phyloP scores from a whole-genome alignment of 2,113 vertebrate genomes.

The Tychaedon coryphoeus region DNA sequence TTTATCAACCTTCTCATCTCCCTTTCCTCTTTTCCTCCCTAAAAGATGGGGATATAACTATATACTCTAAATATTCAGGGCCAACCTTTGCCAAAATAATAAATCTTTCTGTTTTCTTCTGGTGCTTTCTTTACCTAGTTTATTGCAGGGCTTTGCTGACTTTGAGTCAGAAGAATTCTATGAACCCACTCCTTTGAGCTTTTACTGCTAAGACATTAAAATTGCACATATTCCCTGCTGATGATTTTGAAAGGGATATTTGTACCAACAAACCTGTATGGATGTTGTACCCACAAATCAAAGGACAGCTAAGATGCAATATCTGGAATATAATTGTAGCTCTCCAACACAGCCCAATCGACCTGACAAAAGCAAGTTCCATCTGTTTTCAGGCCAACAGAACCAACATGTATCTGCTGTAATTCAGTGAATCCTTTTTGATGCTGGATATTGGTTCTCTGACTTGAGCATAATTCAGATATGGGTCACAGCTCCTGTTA shows the following conservation, averaged over 20 bases:
- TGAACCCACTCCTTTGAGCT: background rate
- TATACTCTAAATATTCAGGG: background rate
- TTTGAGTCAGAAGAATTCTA: background rate
- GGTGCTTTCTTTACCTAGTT: background rate
- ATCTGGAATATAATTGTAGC: background rate
- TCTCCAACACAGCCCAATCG: background rate
- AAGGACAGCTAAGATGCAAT: background rate
- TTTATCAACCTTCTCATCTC: rapidly evolving
- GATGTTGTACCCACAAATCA: background rate
- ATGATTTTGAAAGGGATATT: background rate
- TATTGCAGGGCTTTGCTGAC: background rate
- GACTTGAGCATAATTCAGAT: background rate
- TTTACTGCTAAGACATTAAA: background rate
- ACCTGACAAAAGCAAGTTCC: background rate
- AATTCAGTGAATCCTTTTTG: background rate
- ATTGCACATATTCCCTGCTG: background rate
- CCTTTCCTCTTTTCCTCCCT: background rate
- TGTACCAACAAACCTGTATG: background rate
- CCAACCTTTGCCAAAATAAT: background rate
- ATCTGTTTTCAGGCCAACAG: background rate
- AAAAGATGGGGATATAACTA: background rate
- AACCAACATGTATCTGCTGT: background rate
- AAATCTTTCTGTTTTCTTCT: rapidly evolving
- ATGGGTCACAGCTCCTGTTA: background rate
- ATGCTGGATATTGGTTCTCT: background rate